Evolutionary conservation across 2,888 invertebrate genomes (phyloP).

Genomic region (Rhingia rostrata): DNA sequence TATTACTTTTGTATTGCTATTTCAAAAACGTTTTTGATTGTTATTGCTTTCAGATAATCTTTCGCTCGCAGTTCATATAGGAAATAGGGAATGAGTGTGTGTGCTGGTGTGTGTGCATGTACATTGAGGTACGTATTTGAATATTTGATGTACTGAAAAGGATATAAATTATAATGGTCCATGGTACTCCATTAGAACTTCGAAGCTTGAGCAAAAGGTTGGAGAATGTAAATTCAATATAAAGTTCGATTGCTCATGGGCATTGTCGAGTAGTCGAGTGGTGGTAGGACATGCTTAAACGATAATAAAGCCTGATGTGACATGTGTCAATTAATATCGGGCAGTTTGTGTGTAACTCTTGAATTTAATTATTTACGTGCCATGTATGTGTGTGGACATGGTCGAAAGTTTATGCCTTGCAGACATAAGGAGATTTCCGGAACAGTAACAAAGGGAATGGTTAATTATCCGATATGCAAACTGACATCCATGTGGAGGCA

Average conservation of each 20-base stretch:
- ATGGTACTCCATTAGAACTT: background rate
- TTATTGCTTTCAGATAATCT: constrained; percentile 70
- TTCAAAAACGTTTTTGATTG: constrained; percentile 68
- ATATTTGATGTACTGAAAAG: constrained; percentile 41
- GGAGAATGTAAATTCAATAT: constrained; percentile 51
- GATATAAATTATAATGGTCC: constrained; percentile 30
- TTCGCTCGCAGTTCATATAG: background rate
- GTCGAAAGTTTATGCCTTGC: too few relatives aligned
- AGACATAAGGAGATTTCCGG: too few relatives aligned
- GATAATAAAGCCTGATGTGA: constrained; percentile 34
- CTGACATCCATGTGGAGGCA: too few relatives aligned
- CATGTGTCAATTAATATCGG: constrained; percentile 46
- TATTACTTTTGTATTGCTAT: constrained; percentile 68
- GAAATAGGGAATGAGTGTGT: background rate
- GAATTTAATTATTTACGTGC: too few relatives aligned
- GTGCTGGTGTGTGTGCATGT: background rate
- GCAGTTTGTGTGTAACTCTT: background rate
- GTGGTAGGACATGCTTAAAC: constrained; percentile 30
- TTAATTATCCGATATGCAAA: too few relatives aligned
- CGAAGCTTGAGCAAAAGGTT: background rate
- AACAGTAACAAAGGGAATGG: too few relatives aligned
- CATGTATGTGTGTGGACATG: too few relatives aligned
- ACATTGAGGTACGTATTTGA: constrained; percentile 28
- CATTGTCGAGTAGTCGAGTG: constrained; percentile 38
- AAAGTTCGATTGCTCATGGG: constrained; percentile 45